Evolutionary conservation across 2,113 vertebrate species (phyloP).

Genomic region (Cercocebus atys): DNA sequence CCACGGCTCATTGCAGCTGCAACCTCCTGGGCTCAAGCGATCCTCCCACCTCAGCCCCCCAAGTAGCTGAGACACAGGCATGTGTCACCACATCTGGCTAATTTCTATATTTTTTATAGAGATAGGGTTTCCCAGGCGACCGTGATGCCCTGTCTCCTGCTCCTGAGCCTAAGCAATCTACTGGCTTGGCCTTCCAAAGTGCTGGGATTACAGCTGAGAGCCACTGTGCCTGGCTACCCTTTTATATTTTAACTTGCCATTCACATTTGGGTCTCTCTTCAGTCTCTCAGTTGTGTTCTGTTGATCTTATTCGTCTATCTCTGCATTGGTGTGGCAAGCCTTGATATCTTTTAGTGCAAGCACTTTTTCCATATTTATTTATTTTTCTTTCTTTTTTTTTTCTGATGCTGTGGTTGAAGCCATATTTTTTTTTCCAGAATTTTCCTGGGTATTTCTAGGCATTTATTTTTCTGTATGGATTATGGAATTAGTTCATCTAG

Average conservation of each 20-base stretch:
- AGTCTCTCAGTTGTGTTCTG: neutral
- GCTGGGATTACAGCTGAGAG: too few species aligned
- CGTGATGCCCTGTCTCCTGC: too few species aligned
- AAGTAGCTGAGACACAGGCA: neutral
- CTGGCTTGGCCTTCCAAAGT: too few species aligned
- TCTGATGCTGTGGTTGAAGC: too few species aligned
- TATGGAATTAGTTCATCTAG: slow-evolving; percentile 28
- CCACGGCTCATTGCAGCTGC: neutral
- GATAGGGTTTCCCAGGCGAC: neutral
- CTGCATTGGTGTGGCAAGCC: neutral
- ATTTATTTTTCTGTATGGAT: neutral
- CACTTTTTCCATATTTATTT: neutral
- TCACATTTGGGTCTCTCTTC: neutral
- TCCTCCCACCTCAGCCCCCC: neutral
- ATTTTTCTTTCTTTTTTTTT: too few species aligned
- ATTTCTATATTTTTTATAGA: neutral
- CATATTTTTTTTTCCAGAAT: neutral
- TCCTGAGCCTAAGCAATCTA: neutral
- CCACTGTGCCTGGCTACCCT: neutral
- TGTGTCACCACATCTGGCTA: neutral
- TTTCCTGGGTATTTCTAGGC: neutral
- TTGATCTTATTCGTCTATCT: neutral
- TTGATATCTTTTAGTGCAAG: neutral
- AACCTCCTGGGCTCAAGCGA: neutral
- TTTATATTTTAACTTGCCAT: neutral